These are phyloP conservation scores for Nephrotoma appendiculata DNA, from an alignment of 2,888 invertebrate species.

Conservation along the genomic window DNA sequence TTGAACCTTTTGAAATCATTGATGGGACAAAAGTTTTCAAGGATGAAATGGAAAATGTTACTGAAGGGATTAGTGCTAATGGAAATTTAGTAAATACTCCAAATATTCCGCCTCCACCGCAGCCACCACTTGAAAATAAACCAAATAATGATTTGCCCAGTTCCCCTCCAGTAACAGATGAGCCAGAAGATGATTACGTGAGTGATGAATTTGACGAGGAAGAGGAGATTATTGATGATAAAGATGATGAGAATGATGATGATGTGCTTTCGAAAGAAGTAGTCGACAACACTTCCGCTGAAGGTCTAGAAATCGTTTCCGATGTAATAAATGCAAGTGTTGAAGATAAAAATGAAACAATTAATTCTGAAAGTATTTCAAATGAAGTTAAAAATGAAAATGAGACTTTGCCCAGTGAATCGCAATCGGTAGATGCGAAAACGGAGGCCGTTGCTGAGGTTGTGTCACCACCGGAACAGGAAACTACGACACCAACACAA, in stretches of 20 bases:
- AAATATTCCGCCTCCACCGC: background rate
- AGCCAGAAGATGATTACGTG: background rate
- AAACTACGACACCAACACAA: background rate
- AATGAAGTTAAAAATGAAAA: background rate
- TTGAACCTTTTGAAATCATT: constrained; percentile 32
- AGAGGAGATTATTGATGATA: constrained; percentile 16
- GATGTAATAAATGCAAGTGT: background rate
- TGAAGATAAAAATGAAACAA: background rate
- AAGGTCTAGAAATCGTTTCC: background rate
- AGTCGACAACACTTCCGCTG: constrained; percentile 13
- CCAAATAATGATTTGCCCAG: background rate
- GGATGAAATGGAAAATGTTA: constrained; percentile 4
- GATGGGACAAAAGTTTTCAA: constrained; percentile 52
- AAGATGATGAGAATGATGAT: constrained; percentile 19
- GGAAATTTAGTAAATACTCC: background rate
- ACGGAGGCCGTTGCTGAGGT: background rate
- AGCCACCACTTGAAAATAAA: background rate
- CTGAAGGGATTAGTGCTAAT: background rate
- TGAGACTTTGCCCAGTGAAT: background rate
- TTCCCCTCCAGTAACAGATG: background rate
- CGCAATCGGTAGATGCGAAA: background rate
- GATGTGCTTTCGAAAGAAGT: constrained; percentile 17
- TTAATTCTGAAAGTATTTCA: background rate
- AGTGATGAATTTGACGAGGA: constrained; percentile 11
- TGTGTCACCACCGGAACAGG: background rate